These are phyloP conservation scores for Parazoanthus darwini DNA, from an alignment of 92 coral and sea anemone species.

Conservation along the genomic window DNA sequence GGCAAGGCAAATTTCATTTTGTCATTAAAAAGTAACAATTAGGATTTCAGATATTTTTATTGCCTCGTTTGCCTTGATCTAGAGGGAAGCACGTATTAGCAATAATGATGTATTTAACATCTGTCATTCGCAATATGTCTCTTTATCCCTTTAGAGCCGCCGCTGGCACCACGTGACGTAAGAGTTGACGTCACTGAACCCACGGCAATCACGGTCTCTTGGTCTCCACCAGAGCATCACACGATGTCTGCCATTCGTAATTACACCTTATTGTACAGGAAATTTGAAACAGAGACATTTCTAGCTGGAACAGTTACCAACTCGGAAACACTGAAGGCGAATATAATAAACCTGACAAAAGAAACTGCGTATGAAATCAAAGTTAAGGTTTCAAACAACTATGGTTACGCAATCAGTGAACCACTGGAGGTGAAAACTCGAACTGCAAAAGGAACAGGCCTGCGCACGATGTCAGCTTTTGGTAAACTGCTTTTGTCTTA, in stretches of 20 bases:
- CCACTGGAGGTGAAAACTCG: constrained; percentile 5
- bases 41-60: too few relatives aligned
- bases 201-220: constrained; percentile 16
- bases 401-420: constrained; percentile 5
- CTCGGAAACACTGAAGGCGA: neutral
- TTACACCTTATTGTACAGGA: constrained; percentile 17
- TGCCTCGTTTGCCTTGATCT: too few relatives aligned
- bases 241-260: constrained; percentile 2
- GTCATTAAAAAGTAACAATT: too few relatives aligned
- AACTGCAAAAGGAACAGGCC: neutral
- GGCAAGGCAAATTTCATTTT: too few relatives aligned
- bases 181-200: neutral
- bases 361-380: constrained; percentile 15
- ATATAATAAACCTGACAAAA: constrained; percentile 5
- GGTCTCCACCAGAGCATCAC: constrained; percentile 22
- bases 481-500: constrained; percentile 1
- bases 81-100: too few relatives aligned
- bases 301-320: neutral
- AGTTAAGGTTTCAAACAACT: constrained; percentile 1
- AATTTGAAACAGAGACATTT: neutral
- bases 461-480: neutral
- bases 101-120: too few relatives aligned
- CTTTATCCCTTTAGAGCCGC: constrained; percentile 1
- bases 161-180: constrained; percentile 7
- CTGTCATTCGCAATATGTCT: neutral